Evolutionary conservation across 2,797 vertebrate species (phyloP).

Genomic region (Bovichtus diacanthus): DNA sequence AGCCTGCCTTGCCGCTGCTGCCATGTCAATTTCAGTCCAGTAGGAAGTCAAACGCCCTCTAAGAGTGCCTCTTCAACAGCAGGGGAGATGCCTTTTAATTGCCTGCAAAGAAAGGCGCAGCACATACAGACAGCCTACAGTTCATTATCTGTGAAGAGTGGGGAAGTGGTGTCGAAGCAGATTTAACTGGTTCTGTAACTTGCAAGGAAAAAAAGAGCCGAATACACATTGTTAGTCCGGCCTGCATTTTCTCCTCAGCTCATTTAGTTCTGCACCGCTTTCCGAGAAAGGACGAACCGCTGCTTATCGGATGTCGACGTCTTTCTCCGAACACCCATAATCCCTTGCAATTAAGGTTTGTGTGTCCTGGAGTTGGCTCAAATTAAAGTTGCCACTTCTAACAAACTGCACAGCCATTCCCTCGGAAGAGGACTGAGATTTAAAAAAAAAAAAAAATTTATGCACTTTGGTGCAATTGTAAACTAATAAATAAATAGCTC

Average conservation of each 20-base stretch:
- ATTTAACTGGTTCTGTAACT: constrained; percentile 24
- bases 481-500: neutral
- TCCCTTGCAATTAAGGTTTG: constrained; percentile 4
- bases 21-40: constrained; percentile 51
- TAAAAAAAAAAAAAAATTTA: too few relatives aligned
- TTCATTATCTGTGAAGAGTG: constrained; percentile 40
- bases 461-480: neutral
- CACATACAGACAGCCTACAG: constrained; percentile 1
- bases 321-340: constrained; percentile 13
- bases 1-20: constrained; percentile 34
- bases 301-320: constrained; percentile 23
- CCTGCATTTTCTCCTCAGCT: neutral
- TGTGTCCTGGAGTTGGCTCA: constrained; percentile 15
- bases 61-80: constrained; percentile 47
- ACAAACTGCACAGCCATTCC: neutral
- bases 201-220: constrained; percentile 15
- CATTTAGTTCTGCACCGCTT: constrained; percentile 6
- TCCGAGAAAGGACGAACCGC: constrained; percentile 13
- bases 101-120: constrained; percentile 46
- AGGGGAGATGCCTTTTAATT: constrained; percentile 54
- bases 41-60: constrained; percentile 64
- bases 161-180: neutral
- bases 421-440: neutral
- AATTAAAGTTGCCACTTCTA: constrained; percentile 22
- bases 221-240: neutral